phyloP scores from a whole-genome alignment of 2,113 vertebrate genomes.

The Brachionichthys hirsutus region DNA sequence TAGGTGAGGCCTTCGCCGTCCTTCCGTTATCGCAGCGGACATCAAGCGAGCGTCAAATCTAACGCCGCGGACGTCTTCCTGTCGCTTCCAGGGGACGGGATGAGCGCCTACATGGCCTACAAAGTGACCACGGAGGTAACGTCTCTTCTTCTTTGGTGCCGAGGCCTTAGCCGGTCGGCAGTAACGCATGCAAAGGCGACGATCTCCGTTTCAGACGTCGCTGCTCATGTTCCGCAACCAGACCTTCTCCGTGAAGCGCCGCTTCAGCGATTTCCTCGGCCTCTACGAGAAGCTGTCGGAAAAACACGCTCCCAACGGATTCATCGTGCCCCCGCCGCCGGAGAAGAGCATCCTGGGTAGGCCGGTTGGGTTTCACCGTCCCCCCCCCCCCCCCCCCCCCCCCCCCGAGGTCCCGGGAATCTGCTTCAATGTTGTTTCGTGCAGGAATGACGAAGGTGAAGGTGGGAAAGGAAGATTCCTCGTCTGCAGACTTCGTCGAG shows the following conservation, averaged over 20 bases:
- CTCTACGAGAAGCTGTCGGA: conserved; percentile 94
- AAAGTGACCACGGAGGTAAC: conserved; percentile 93
- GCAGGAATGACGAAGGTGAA: conserved; percentile 99
- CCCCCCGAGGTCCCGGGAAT: background rate
- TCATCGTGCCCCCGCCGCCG: conserved; percentile 92
- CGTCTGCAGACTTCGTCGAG: conserved; percentile 94
- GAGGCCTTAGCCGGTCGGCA: too few relatives aligned
- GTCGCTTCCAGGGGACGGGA: conserved; percentile 87
- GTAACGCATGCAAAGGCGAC: too few relatives aligned
- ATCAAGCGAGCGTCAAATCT: background rate
- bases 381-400: background rate
- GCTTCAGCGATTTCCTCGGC: conserved; percentile 98
- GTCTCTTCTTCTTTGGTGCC: background rate
- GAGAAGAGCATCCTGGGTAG: conserved; percentile 97
- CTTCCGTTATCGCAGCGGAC: background rate
- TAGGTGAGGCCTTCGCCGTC: conserved; percentile 80
- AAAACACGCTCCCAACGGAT: conserved; percentile 90
- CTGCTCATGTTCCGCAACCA: conserved; percentile 91
- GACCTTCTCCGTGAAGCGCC: conserved; percentile 88
- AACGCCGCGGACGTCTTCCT: background rate
- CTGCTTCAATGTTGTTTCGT: background rate
- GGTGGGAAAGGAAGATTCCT: conserved; percentile 97
- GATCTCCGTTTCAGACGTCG: conserved; percentile 80
- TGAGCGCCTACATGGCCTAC: conserved; percentile 97
- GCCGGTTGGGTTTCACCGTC: background rate